Percentiles rank a stretch among this genome's conserved stretches.
phyloP scores from a whole-genome alignment of 2,113 vertebrate species.

The Scartelaos histophorus region DNA sequence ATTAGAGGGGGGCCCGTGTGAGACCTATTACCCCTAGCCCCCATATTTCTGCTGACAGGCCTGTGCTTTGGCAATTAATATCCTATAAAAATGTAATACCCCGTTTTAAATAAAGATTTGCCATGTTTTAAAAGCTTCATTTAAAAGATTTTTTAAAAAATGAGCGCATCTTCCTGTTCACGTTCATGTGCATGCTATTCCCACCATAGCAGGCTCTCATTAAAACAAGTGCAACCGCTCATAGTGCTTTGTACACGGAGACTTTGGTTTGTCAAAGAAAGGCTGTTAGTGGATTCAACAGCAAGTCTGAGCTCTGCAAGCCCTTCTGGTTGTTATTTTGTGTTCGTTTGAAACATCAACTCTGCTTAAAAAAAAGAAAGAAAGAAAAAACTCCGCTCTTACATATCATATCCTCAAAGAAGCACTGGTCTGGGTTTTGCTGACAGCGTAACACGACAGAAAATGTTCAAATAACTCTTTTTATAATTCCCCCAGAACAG shows the following conservation, averaged over 20 bases:
- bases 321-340: not conserved
- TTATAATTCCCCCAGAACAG: conserved; percentile 26
- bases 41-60: no score
- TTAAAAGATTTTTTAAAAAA: not conserved
- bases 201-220: not conserved
- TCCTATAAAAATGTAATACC: no score
- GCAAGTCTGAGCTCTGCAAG: not conserved
- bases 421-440: conserved; percentile 10
- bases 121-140: no score
- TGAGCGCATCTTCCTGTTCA: not conserved
- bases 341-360: not conserved
- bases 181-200: not conserved
- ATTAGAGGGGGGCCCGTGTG: no score
- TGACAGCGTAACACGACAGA: conserved; percentile 15
- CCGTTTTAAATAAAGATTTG: no score
- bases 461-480: conserved; percentile 22
- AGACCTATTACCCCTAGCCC: no score
- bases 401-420: not conserved
- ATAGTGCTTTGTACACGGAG: not conserved
- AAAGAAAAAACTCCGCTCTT: not conserved
- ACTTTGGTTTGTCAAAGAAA: not conserved
- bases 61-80: no score
- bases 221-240: not conserved
- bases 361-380: not conserved
- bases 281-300: not conserved